Evolutionary conservation across 2,797 vertebrate species (phyloP).

Genomic region (Micrastur ruficollis): DNA sequence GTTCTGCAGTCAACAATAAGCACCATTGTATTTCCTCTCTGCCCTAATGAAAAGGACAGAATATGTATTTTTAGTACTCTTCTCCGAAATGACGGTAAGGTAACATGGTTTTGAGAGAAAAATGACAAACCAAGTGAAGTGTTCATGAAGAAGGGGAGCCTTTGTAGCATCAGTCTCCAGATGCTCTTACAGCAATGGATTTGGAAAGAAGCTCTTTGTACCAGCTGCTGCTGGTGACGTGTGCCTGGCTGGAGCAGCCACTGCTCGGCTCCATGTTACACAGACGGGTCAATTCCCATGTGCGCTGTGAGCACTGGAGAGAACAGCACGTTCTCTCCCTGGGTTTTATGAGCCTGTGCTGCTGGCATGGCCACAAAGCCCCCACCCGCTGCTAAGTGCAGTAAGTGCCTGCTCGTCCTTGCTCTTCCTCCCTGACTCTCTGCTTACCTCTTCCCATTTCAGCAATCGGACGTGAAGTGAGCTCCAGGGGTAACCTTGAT

Average conservation of each 20-base stretch:
- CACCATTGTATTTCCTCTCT: neutral
- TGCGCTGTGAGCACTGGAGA: neutral
- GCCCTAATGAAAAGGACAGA: neutral
- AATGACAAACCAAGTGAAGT: neutral
- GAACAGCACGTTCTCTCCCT: neutral
- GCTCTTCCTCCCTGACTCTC: neutral
- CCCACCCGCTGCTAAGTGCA: rapidly evolving
- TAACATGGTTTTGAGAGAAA: neutral
- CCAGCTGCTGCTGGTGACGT: neutral
- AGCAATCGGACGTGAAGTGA: rapidly evolving
- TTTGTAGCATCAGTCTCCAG: neutral
- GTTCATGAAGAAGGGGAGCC: neutral
- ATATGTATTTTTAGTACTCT: neutral
- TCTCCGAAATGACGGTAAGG: neutral
- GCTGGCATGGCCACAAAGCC: rapidly evolving
- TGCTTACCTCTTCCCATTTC: rapidly evolving
- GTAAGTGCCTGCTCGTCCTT: neutral
- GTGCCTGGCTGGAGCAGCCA: neutral
- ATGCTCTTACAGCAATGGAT: neutral
- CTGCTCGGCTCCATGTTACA: neutral
- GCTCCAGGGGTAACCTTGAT: neutral
- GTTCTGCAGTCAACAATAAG: neutral
- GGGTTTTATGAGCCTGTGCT: neutral
- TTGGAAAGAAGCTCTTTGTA: neutral
- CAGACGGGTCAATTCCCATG: neutral